Evolutionary conservation across 2,797 vertebrate genomes (phyloP), one percentile per base, ranked within the genome.

Genomic region (Xenops minutus): DNA sequence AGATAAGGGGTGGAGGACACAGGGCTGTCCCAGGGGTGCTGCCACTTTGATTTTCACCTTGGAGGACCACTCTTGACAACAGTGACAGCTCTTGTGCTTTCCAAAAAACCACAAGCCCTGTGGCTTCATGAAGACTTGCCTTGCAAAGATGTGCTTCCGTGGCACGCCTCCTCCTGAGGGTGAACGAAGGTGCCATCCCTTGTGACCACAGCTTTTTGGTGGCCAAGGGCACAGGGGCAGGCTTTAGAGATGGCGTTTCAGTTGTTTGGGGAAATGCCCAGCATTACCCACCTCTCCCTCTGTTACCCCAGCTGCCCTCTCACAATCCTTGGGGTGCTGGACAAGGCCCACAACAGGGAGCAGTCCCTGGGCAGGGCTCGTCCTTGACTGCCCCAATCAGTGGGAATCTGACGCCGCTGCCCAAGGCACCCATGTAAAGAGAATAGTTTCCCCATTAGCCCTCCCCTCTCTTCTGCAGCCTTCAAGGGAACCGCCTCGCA

Each of bases 231-330:
- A 29, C 12, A 15, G 34, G 3, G n/a, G 12, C 24, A 72, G 19
- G 55, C 67, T 84, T 76, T 56, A 36, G 77, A 88, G 73, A 63
- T 41, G 74, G 34, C 59, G 26, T 46, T 64, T 52, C 73, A 64
- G 84, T 62, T 78, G 58, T 64, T 58, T 30, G 32, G 5, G 4
- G 67, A 55, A 22, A 7, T 43, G 68, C 32, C 41, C 16, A 26
- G 36, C 0, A 5, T 32, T 46, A 32, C 36, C 54, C 15, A 43
- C 23, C 56, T 0, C 0, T 2, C 14, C 26, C 17, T 10, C 30
- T 2, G 1, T 32, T 19, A 14, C 48, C 39, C 2, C 0, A 44
- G 27, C 12, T 1, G 1, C n/a, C 46, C 39, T 48, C 56, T 64
- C 51, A 48, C 44, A 36, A 55, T 48, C 52, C 41, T 14, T 6